Conservation (phyloP, 2,888 invertebrate species). For the Diplazon laetatorius region DNA sequence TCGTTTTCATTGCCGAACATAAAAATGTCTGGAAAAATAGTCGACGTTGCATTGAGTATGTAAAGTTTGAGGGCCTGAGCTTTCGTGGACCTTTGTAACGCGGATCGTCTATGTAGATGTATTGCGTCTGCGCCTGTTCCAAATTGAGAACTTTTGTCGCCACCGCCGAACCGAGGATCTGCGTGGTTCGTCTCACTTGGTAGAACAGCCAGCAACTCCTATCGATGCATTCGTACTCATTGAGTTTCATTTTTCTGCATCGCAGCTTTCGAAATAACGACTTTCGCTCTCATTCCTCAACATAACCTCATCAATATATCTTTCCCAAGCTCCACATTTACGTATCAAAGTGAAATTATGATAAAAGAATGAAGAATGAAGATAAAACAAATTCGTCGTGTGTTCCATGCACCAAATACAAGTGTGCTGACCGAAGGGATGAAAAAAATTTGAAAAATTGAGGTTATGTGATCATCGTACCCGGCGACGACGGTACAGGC, state of each 20-base stretch:
- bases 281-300: not conserved
- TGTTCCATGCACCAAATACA: not conserved
- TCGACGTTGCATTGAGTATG: not conserved
- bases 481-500: conserved; percentile 75
- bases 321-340: too few species aligned
- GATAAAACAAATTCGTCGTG: not conserved
- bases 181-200: conserved; percentile 76
- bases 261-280: not conserved
- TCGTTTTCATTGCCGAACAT: conserved; percentile 66
- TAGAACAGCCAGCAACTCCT: conserved; percentile 79
- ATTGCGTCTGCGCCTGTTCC: conserved; percentile 82
- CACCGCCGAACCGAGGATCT: conserved; percentile 80
- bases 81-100: conserved; percentile 76
- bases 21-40: conserved; percentile 38
- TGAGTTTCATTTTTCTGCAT: not conserved
- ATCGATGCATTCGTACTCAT: conserved; percentile 36
- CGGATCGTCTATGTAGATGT: conserved; percentile 85
- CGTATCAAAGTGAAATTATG: too few species aligned
- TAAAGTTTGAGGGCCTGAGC: not conserved
- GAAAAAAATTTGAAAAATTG: conserved; percentile 25
- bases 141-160: conserved; percentile 80
- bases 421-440: not conserved
- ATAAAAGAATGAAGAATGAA: too few species aligned
- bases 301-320: too few species aligned
- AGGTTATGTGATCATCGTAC: conserved; percentile 70